These are phyloP conservation scores for Cyphomyrus plagiostoma DNA, from an alignment of 2,113 vertebrate species.

Conservation along the genomic window DNA sequence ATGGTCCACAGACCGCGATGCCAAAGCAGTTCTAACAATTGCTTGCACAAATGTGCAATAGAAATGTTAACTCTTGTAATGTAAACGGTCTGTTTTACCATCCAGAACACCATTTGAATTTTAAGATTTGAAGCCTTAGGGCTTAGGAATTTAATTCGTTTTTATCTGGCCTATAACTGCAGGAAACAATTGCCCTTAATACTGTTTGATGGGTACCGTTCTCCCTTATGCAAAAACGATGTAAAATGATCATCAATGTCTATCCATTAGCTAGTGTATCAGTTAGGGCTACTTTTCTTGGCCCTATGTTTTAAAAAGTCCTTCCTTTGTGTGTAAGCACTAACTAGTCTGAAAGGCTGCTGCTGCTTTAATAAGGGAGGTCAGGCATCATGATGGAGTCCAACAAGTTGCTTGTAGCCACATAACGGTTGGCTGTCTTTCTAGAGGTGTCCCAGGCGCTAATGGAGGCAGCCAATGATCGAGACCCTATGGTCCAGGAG, in stretches of 20 bases:
- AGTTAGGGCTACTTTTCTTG: neutral
- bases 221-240: neutral
- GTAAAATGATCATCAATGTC: neutral
- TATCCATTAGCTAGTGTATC: neutral
- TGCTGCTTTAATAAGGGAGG: neutral
- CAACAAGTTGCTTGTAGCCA: neutral
- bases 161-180: neutral
- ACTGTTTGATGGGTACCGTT: neutral
- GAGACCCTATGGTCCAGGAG: conserved; percentile 75
- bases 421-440: neutral
- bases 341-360: neutral
- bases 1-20: neutral
- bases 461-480: conserved; percentile 80
- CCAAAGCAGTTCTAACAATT: neutral
- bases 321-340: neutral
- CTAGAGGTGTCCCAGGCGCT: conserved; percentile 74
- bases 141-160: neutral
- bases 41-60: neutral
- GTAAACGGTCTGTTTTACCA: neutral
- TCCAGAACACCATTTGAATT: neutral
- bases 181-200: neutral
- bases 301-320: neutral
- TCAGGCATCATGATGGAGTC: neutral
- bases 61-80: neutral
- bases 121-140: neutral